These are phyloP conservation scores for Rhyacophila brunnea DNA, from an alignment of 1,140 invertebrate genomes.

Conservation along the genomic window DNA sequence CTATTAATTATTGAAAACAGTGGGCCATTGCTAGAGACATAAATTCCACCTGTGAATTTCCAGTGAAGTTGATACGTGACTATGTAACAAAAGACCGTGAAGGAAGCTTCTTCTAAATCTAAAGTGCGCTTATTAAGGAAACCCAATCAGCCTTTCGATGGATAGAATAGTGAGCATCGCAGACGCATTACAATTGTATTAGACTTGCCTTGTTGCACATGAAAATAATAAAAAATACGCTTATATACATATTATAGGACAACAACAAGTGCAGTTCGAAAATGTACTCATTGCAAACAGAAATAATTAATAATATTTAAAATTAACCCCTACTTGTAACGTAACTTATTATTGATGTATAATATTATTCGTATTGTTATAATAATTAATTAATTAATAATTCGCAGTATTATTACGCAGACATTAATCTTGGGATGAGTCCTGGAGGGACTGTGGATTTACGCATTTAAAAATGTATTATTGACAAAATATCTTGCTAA, in stretches of 20 bases:
- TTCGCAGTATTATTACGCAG: slow-evolving; percentile 23
- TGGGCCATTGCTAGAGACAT: too few relatives aligned
- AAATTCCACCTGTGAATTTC: too few relatives aligned
- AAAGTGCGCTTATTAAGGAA: slow-evolving; percentile 4
- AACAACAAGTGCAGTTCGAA: slow-evolving; percentile 15
- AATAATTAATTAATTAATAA: too few relatives aligned
- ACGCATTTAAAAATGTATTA: too few relatives aligned
- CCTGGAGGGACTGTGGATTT: too few relatives aligned
- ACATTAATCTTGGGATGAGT: slow-evolving; percentile 1
- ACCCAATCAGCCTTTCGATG: background rate
- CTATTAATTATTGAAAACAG: too few relatives aligned
- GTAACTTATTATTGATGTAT: slow-evolving; percentile 31
- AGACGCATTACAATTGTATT: background rate
- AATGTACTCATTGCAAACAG: slow-evolving; percentile 19
- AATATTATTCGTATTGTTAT: slow-evolving; percentile 13
- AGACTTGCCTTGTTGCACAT: slow-evolving; percentile 13
- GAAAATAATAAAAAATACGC: slow-evolving; percentile 28
- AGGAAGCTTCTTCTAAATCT: too few relatives aligned
- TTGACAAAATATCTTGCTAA: too few relatives aligned
- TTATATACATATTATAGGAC: slow-evolving; percentile 28
- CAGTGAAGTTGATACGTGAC: too few relatives aligned
- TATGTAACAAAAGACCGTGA: too few relatives aligned
- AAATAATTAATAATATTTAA: slow-evolving; percentile 23
- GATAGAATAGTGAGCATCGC: too few relatives aligned
- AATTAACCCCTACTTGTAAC: slow-evolving; percentile 1